Evolutionary conservation across 2,113 vertebrate genomes (phyloP), one percentile per base, ranked within the genome.

Genomic region (Panthera leo): DNA sequence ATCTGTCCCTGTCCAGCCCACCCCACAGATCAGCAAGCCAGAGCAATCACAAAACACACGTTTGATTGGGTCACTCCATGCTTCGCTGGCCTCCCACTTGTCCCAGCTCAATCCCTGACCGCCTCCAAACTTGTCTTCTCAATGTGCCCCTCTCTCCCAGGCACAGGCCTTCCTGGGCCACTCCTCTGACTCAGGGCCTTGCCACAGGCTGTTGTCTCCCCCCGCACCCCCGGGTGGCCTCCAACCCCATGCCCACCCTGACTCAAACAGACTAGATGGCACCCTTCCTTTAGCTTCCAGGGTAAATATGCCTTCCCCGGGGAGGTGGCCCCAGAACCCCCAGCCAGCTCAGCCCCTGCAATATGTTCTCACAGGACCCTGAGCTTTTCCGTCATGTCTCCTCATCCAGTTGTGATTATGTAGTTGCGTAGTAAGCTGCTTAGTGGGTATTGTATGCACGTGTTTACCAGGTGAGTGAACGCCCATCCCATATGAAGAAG

Each of bases 161-260:
- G 25, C 58, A 3, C 90, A 84, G 83, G 51, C 61, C 53, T 61
- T 63, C 27, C 42, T 19, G 42, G 27, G 9, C 85, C 39, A 2
- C 15, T 42, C 42, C 39, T 92, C 29, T 12, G 7, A 25, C 71
- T 53, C 79, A 55, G 73, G n/a, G 42, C 42, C 51, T 92, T 19
- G n/a, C 53, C 61, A 27, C 3, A 29, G 63, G 36, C 13, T n/a
- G 18, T 67, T 67, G 51, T 15, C 68, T 3, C 16, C 55, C 2
- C 4, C 23, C 0, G 18, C 36, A 39, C 36, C 1, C 5, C 29
- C 0, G 45, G 19, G 1, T 13, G 0, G 29, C 84, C 48, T 58
- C 39, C 65, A 48, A 15, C 39, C 29, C 5, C 36, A 27, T 5
- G 12, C n/a, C 42, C 5, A 34, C 29, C 39, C 58, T 53, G 31